phyloP scores from a whole-genome alignment of 1,140 invertebrate genomes.

The Odontomachus brunneus region DNA sequence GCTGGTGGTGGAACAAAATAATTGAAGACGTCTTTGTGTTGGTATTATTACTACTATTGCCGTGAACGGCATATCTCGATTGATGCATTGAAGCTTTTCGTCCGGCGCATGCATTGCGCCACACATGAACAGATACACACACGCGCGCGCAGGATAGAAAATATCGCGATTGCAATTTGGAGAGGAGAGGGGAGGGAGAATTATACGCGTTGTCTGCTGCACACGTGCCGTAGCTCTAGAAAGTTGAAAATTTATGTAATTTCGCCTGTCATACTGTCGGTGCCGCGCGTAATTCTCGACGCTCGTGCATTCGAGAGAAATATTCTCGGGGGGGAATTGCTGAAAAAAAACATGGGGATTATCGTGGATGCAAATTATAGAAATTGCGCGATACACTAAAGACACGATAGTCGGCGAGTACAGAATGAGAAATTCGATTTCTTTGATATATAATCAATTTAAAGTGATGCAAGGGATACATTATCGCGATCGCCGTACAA shows the following conservation, averaged over 20 bases:
- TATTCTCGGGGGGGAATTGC: background rate
- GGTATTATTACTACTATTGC: background rate
- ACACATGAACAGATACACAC: too few species aligned
- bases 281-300: background rate
- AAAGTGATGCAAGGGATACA: background rate
- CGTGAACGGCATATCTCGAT: conserved; percentile 25
- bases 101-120: background rate
- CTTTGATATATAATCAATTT: background rate
- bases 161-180: conserved; percentile 4
- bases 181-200: background rate
- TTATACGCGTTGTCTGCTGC: conserved; percentile 13
- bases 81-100: conserved; percentile 16
- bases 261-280: background rate
- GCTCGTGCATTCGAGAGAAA: background rate
- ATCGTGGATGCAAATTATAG: conserved; percentile 4
- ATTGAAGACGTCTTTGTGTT: conserved; percentile 12
- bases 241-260: conserved; percentile 35
- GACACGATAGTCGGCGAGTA: background rate
- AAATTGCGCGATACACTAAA: background rate
- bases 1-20: conserved; percentile 27
- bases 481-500: background rate
- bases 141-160: background rate
- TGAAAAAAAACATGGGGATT: background rate
- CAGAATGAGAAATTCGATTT: background rate
- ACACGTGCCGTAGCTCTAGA: background rate